phyloP scores from a whole-genome alignment of 2,888 invertebrate species.

The Hanleya hanleyi region DNA sequence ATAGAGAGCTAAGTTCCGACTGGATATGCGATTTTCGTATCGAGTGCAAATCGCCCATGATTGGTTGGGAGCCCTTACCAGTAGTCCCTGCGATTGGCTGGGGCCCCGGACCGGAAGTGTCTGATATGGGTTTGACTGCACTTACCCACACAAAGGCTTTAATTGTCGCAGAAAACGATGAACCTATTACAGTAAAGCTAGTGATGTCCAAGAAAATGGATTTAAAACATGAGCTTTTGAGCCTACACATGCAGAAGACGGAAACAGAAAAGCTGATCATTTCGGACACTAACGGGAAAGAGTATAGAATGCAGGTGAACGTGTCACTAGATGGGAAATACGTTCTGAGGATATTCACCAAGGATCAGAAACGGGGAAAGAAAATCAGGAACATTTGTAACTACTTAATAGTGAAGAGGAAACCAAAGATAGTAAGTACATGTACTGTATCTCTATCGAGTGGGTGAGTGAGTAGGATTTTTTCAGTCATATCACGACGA shows the following conservation, averaged over 20 bases:
- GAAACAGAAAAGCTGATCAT: background rate
- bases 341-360: conserved; percentile 42
- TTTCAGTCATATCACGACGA: no score
- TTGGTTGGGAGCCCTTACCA: conserved; percentile 36
- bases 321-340: conserved; percentile 47
- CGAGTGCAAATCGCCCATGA: background rate
- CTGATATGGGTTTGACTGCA: background rate
- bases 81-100: conserved; percentile 43
- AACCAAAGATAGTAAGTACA: background rate
- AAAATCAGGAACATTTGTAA: conserved; percentile 42
- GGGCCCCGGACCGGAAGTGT: conserved; percentile 43
- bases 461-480: no score
- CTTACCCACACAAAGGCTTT: background rate
- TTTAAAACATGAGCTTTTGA: background rate
- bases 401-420: conserved; percentile 37
- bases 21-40: background rate
- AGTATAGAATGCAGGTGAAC: conserved; percentile 24
- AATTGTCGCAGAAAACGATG: background rate
- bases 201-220: background rate
- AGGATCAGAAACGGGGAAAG: conserved; percentile 25
- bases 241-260: background rate
- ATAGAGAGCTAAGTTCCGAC: background rate
- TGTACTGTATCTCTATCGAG: no score
- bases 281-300: background rate
- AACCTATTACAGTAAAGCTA: background rate